Base-by-base conservation (phyloP, 2,797 vertebrate genomes). In the Falco novaeseelandiae region DNA sequence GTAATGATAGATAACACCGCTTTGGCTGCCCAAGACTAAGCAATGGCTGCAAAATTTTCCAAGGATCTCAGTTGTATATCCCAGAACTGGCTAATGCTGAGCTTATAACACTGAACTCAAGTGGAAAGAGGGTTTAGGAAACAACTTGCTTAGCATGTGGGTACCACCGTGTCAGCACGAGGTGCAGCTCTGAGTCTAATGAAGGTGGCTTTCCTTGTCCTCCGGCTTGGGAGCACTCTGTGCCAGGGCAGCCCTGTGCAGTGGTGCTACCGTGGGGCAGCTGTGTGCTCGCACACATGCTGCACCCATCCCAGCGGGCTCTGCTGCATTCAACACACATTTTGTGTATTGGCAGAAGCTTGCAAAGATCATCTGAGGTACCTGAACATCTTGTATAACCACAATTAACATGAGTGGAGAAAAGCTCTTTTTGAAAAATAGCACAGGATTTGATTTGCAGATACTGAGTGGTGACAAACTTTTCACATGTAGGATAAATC, bases 291-390 rank as follows among this genome's bases (percentile, higher is more conserved):
- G 2, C 42, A 57, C 17, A 30, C 3, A 8, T 0, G 0, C 77
- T 4, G 8, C 66, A 54, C 69, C 34, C 46, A 14, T 26, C 58
- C 49, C 57, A 25, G 61, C 2, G 11, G 42, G 49, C 49, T 95
- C 54, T 54, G 62, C 65, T 87, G 46, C 54, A 73, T 46, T 63
- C 15, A 1, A 22, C 17, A 32, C 58, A 46, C 34, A 10, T 58
- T 74, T 90, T 1, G 1, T 65, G 55, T 46, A 74, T 83, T 89
- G 88, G 65, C 65, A 69, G 14, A 54, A 96, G 52, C 70, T 85
- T 73, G 87, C 69, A 85, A 77, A 95, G 94, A 87, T 91, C 87
- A 94, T 74, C 79, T 91, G 76, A 95, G 84, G 65, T 94, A 91
- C 61, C 77, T 65, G 86, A 83, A 85, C 0, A 1, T 55, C 76